Evolutionary conservation across 2,797 vertebrate genomes (phyloP), one percentile per base, ranked within the genome.

Genomic region (Anguilla pacifica): DNA sequence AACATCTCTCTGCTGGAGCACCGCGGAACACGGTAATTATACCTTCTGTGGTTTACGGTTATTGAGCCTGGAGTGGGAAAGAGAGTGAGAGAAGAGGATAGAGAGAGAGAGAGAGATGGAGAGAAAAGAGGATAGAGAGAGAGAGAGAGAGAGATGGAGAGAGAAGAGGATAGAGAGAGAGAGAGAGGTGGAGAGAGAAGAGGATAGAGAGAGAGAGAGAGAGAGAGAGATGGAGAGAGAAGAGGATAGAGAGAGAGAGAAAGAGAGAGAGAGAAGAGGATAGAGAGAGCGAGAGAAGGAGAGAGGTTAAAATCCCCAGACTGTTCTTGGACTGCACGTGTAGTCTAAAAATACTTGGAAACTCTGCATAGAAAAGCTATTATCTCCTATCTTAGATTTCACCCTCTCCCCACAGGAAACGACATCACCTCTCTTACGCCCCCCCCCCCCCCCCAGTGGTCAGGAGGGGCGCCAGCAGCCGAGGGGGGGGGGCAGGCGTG

Each of bases 401-500:
- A 89, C 93, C 89, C 55, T 57, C 92, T 96, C 95, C 95, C 95
- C 93, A 90, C 92, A 89, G 94, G 95, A 96, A 95, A 95, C 92
- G 90, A 64, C 90, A 95, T 96, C 92, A 91, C 95, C 94, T 94
- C 94, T 10, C 94, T 95, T 95, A 93, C 95, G 92, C 93, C 67
- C 25, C 6, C 9, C 67, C 93, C 92, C 95, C 94, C 94, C 92
- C 95, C 95, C 95, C 49, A 6, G 49, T 0, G 0, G 49, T 51
- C 9, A 10, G 49, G 6, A 51, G 49, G 6, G 49, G 49, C 39
- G 39, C 39, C 39, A 39, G 39, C 39, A 39, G 39, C 2, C 39
- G 95, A 94, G 95, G 97, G 96, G 97, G 94, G 97, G 70, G 22
- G 97, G 97, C 96, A 98, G 95, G 95, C 95, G 92, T 96, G 96